phyloP scores from a whole-genome alignment of 2,113 vertebrate species.

The Chionodraco myersi region DNA sequence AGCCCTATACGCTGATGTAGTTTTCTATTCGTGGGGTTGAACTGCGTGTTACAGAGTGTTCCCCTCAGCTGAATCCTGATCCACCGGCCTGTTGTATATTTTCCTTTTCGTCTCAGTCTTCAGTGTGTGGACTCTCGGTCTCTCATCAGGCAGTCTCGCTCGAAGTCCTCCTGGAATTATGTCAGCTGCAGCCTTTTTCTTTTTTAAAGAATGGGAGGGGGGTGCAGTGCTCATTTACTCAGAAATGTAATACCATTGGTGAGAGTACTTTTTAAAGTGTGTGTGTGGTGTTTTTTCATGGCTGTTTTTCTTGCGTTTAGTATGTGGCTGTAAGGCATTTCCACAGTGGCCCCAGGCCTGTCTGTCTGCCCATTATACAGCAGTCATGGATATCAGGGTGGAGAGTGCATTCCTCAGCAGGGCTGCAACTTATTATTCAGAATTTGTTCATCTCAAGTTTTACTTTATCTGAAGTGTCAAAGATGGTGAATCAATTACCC shows the following conservation, averaged over 20 bases:
- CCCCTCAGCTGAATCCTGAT: constrained; percentile 37
- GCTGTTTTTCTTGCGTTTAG: constrained; percentile 68
- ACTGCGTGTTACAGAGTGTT: constrained; percentile 13
- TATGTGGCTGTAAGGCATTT: constrained; percentile 54
- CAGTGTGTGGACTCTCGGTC: constrained; percentile 30
- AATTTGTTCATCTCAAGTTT: not conserved
- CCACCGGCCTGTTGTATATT: constrained; percentile 60
- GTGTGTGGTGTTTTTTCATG: constrained; percentile 35
- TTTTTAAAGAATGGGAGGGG: constrained; percentile 54
- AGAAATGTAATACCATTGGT: constrained; percentile 66
- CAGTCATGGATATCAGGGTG: constrained; percentile 38
- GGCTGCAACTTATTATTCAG: constrained; percentile 5
- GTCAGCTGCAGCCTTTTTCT: constrained; percentile 52
- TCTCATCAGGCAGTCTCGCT: constrained; percentile 62
- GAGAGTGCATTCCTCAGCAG: constrained; percentile 54
- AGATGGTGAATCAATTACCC: not conserved
- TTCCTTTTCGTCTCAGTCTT: constrained; percentile 57
- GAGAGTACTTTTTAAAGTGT: constrained; percentile 38
- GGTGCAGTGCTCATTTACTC: constrained; percentile 58
- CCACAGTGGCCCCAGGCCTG: constrained; percentile 50
- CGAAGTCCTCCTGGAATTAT: constrained; percentile 62
- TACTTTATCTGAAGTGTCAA: not conserved
- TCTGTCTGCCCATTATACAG: constrained; percentile 18
- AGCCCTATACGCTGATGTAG: not conserved
- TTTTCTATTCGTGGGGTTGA: not conserved